Evolutionary conservation across 2,113 vertebrate species (phyloP), one percentile per base, ranked within the genome.

Genomic region (Grus americana): DNA sequence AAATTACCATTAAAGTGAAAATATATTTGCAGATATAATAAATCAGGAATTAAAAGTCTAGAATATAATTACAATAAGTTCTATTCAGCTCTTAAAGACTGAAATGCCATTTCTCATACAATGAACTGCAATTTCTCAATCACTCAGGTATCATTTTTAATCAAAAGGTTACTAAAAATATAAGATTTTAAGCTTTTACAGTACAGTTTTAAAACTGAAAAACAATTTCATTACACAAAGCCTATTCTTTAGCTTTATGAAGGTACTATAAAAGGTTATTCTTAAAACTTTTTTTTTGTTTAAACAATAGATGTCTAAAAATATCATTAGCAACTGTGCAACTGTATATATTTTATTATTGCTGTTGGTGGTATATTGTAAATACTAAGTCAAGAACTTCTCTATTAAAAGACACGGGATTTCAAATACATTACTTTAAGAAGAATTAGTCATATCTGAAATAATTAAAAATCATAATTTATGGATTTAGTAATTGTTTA

Each of bases 91-190:
- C 76, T 91, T 74, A 94, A 71, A 90, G 22, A 86, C 20, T 42
- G 72, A 92, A 95, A 82, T 92, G 12, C 1, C 46, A 75, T 86
- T 94, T 96, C n/a, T 95, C 42, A 91, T 94, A 83, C 38, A 96
- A 74, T 88, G n/a, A 82, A 42, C 15, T 10, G 2, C 36, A 84
- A 74, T 84, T 79, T 93, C 42, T 52, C 21, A 34, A 81, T 85
- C 36, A 80, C 6, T 80, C 29, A 58, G 7, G 14, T 79, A 96
- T 19, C 66, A 80, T 88, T 93, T 23, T 82, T 83, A 54, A 73
- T 88, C 47, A 93, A 94, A 84, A 85, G n/a, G 17, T 79, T 93
- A 87, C 52, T 78, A 88, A 89, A 91, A 82, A 20, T 21, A 78
- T 26, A 90, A 58, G 38, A 57, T 57, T 79, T 55, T 21, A 65